Percentiles rank a stretch among this genome's conserved stretches.
phyloP scores from a whole-genome alignment of 2,113 vertebrate species.

The Etia nguti region DNA sequence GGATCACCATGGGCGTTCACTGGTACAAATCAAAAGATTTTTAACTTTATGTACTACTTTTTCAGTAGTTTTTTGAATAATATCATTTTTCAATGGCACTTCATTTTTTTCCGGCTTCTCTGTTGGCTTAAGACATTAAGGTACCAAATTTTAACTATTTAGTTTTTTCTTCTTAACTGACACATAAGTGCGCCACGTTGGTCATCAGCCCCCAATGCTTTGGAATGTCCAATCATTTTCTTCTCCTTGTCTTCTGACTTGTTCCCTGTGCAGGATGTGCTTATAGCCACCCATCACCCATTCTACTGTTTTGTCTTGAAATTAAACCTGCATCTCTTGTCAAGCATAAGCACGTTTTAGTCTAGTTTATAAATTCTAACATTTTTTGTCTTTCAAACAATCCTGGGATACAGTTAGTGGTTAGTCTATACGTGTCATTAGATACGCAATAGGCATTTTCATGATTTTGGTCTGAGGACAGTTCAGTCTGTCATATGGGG shows the following conservation, averaged over 20 bases:
- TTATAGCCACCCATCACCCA: conserved; percentile 8
- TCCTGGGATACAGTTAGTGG: conserved; percentile 86
- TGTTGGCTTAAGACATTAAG: not conserved
- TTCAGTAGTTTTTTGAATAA: not conserved
- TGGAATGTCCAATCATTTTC: conserved; percentile 60
- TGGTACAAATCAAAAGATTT: not conserved
- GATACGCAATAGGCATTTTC: not conserved
- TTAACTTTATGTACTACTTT: not conserved
- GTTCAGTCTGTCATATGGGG: not conserved
- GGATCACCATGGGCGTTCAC: not conserved
- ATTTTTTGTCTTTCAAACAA: conserved; percentile 81
- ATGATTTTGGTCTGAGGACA: not conserved
- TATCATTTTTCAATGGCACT: not conserved
- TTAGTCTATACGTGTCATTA: conserved; percentile 71
- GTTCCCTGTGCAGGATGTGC: not conserved
- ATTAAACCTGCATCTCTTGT: conserved; percentile 80
- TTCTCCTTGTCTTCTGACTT: not conserved
- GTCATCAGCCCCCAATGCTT: conserved; percentile 25
- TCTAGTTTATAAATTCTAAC: not conserved
- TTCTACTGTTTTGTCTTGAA: conserved; percentile 55
- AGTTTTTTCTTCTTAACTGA: not conserved
- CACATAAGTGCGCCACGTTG: not conserved
- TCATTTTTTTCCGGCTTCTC: not conserved
- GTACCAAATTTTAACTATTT: not conserved
- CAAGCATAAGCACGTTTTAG: conserved; percentile 60